phyloP scores from a whole-genome alignment of 2,797 vertebrate species.

The Peromyscus nudipes region DNA sequence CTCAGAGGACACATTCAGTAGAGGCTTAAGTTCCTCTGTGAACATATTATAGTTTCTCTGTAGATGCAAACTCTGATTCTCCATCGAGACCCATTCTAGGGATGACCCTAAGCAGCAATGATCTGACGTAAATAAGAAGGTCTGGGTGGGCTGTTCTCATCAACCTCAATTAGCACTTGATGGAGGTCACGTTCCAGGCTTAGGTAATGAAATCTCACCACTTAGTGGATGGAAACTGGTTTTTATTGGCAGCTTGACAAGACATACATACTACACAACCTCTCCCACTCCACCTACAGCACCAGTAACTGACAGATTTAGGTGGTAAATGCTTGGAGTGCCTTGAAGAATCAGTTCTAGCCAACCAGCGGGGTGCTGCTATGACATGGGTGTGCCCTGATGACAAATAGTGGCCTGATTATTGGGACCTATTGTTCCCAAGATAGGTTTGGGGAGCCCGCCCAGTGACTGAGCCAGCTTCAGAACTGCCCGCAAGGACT shows the following conservation, averaged over 20 bases:
- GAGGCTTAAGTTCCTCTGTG: background rate
- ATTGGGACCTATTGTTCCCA: slow-evolving; percentile 30
- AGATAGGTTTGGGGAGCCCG: slow-evolving; percentile 3
- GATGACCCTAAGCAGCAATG: background rate
- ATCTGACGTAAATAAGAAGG: background rate
- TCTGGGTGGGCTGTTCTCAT: background rate
- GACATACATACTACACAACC: background rate
- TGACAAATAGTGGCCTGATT: slow-evolving; percentile 71
- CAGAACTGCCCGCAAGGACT: background rate
- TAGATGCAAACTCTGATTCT: background rate
- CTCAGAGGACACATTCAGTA: background rate
- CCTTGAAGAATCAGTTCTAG: slow-evolving; percentile 50
- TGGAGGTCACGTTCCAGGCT: background rate
- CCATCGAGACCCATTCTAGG: background rate
- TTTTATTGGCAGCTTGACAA: slow-evolving; percentile 63
- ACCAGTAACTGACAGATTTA: slow-evolving; percentile 21
- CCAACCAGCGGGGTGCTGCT: background rate
- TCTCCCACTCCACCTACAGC: slow-evolving; percentile 62
- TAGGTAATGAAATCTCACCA: background rate
- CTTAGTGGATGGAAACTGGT: slow-evolving; percentile 54
- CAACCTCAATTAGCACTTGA: slow-evolving; percentile 35
- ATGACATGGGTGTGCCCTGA: slow-evolving; percentile 11
- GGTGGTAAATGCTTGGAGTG: slow-evolving; percentile 54
- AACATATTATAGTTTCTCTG: background rate
- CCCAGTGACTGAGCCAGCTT: slow-evolving; percentile 7